Evolutionary conservation across 2,888 invertebrate species (phyloP).

Genomic region (Augochlorella aurata): DNA sequence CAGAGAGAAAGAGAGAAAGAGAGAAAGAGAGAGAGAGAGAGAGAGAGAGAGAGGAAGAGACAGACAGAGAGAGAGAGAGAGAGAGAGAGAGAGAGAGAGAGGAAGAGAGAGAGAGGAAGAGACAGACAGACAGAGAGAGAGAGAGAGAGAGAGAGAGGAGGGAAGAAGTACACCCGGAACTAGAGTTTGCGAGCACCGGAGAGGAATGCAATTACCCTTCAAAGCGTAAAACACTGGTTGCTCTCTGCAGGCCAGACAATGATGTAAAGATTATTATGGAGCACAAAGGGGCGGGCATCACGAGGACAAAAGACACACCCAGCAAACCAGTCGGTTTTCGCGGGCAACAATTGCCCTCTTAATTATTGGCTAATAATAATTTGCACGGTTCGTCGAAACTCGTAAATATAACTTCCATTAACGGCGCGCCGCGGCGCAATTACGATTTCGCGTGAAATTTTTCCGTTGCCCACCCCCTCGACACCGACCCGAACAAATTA

Average conservation of each 20-base stretch:
- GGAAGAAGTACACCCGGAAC: background rate
- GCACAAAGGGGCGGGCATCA: background rate
- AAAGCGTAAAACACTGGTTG: constrained; percentile 5
- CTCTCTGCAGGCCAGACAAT: constrained; percentile 20
- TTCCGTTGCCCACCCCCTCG: background rate
- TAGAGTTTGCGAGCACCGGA: background rate
- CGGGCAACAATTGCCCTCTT: constrained; percentile 29
- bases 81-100: too few relatives aligned
- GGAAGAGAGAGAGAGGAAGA: too few relatives aligned
- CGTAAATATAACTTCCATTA: constrained; percentile 39
- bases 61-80: background rate
- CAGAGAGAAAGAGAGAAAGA: background rate
- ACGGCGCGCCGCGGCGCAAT: constrained; percentile 10
- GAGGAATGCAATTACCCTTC: constrained; percentile 18
- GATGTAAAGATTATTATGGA: constrained; percentile 19
- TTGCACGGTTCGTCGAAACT: background rate
- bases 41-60: too few relatives aligned
- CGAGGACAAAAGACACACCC: constrained; percentile 5
- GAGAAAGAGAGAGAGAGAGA: background rate
- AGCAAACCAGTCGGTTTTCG: background rate
- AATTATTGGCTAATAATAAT: constrained; percentile 37
- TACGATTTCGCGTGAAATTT: constrained; percentile 27
- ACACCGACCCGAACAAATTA: constrained; percentile 17
- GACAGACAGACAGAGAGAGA: background rate
- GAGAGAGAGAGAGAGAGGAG: background rate